These are phyloP conservation scores for Mycalesis mineus DNA, from an alignment of 2,888 invertebrate genomes.

Conservation along the genomic window DNA sequence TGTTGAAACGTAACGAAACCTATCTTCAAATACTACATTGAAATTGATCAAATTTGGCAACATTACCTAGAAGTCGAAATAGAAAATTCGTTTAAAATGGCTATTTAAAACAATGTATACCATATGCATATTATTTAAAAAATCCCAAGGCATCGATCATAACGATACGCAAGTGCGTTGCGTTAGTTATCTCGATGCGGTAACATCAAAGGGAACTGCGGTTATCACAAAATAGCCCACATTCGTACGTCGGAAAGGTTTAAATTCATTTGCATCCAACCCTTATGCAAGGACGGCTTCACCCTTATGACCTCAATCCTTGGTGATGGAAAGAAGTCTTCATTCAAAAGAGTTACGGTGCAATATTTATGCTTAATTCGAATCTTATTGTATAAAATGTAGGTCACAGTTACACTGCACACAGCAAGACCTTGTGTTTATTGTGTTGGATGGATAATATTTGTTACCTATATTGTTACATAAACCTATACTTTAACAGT, in stretches of 20 bases:
- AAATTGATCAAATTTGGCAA: neutral
- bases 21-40: too few relatives aligned
- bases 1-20: too few relatives aligned
- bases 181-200: slow-evolving; percentile 61
- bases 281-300: slow-evolving; percentile 50
- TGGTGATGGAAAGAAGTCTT: slow-evolving; percentile 50
- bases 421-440: neutral
- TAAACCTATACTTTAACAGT: too few relatives aligned
- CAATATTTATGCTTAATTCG: slow-evolving; percentile 36
- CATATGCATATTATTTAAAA: slow-evolving; percentile 2
- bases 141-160: slow-evolving; percentile 14
- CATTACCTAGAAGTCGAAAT: neutral
- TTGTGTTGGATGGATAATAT: neutral
- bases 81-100: neutral
- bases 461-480: too few relatives aligned
- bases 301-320: slow-evolving; percentile 58
- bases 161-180: slow-evolving; percentile 39
- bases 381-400: slow-evolving; percentile 43
- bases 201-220: slow-evolving; percentile 54
- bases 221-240: slow-evolving; percentile 48
- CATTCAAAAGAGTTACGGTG: slow-evolving; percentile 46
- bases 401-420: slow-evolving; percentile 45
- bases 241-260: slow-evolving; percentile 44
- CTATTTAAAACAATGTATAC: too few relatives aligned
- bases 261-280: slow-evolving; percentile 44